Base-by-base conservation (phyloP, 1,140 invertebrate genomes). In the Hyphantria cunea region DNA sequence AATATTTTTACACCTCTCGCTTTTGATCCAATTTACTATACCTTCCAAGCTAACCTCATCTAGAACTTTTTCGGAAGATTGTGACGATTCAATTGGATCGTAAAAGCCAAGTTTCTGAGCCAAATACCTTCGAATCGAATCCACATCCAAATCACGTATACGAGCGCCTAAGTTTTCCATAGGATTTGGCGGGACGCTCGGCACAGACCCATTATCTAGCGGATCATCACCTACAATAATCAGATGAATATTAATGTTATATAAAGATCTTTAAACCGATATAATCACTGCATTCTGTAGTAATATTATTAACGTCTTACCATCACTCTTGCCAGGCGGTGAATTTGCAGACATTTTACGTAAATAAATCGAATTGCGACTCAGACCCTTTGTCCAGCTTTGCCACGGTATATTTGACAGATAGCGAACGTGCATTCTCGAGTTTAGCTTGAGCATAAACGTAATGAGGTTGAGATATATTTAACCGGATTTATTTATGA, bases 1-100 rank as follows among this genome's bases (percentile, higher is more conserved):
- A 52, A 99, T 95, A 74, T 98, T 98, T 85, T 94, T 95, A 76
- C 96, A 96, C 67, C 95, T 93, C 12, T 93, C 93, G 70, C 93
- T 93, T 67, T 96, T 84, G 8, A 92, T 90, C 83, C 90, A 92
- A 70, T 89, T 88, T 5, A 91, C 84, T 50, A 92, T 76, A 3
- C 89, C 87, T 52, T 91, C 88, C 52, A 91, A 76, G 50, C 65
- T 83, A 6, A 91, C 80, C 72, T 91, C 88, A 59, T 90, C 84
- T 34, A 92, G 79, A 52, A 92, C 84, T 76, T 90, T 84, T 53
- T 84, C 82, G 6, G 78, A 66, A n/a, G 75, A 71, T 11, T 48
- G 66, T 2, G 74, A 33, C 13, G 75, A 63, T 54, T 87, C 83
- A 0, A 66, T 32, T 0, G 78, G 68, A 55, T 89, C 85, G 53